Conservation (phyloP, 53 echinoderm and acorn worm genomes). For the Mesocentrotus franciscanus region DNA sequence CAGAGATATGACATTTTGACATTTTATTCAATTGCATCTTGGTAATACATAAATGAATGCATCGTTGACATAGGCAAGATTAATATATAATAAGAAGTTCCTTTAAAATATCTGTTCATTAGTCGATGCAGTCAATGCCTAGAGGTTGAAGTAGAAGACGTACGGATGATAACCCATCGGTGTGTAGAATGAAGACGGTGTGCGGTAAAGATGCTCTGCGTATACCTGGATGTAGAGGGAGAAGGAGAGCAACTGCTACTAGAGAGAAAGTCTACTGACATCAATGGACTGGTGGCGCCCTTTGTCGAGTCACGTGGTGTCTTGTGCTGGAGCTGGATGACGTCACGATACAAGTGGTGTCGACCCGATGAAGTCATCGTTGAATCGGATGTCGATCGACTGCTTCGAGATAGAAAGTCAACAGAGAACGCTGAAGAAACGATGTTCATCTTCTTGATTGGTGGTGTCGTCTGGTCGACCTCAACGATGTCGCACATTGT, state of each 20-base stretch:
- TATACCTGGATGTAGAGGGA: constrained; percentile 42
- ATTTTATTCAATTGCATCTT: too few relatives aligned
- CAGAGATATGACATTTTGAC: too few relatives aligned
- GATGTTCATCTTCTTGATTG: constrained; percentile 11
- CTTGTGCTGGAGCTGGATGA: too few relatives aligned
- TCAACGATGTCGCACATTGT: constrained; percentile 20
- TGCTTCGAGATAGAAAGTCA: too few relatives aligned
- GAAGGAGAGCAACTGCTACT: constrained; percentile 56
- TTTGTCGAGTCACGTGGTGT: too few relatives aligned
- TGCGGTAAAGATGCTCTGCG: constrained; percentile 16
- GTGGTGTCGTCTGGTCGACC: neutral
- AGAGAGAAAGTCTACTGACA: constrained; percentile 64
- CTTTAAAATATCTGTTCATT: neutral
- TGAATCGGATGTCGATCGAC: too few relatives aligned
- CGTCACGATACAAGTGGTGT: too few relatives aligned
- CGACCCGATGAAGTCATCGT: too few relatives aligned
- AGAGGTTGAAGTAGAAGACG: neutral
- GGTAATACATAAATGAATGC: too few relatives aligned
- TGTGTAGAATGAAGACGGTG: constrained; percentile 25
- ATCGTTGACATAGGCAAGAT: neutral
- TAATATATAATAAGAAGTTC: neutral
- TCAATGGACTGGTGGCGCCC: too few relatives aligned
- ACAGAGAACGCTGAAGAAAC: too few relatives aligned
- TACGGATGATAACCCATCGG: too few relatives aligned
- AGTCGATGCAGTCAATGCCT: neutral